A percentile compares a stretch with the other conserved stretches of the same genome.
phyloP scores from a whole-genome alignment of 2,797 vertebrate species.

The Peromyscus eremicus region DNA sequence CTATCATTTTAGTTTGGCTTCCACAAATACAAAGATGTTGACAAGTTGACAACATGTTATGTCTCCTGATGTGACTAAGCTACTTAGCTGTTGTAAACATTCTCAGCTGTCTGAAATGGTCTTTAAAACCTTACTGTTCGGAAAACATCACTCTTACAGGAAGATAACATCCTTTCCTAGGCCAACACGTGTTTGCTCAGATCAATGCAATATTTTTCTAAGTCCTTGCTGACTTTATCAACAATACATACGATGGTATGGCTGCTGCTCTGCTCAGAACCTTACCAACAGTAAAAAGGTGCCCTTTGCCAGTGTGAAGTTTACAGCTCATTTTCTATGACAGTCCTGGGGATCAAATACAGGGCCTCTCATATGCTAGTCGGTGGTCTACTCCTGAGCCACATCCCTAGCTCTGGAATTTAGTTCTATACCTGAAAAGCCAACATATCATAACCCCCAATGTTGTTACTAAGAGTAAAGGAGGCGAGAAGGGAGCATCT shows the following conservation, averaged over 20 bases:
- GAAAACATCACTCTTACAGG: slow-evolving; percentile 7
- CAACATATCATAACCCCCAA: neutral
- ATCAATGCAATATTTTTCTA: neutral
- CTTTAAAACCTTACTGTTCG: neutral
- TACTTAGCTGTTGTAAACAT: slow-evolving; percentile 47
- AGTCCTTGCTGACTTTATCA: neutral
- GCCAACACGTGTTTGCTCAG: neutral
- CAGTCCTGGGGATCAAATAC: neutral
- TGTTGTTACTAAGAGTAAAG: neutral
- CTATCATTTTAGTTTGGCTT: slow-evolving; percentile 22
- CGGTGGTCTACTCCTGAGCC: neutral
- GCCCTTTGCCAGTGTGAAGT: neutral
- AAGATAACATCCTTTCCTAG: slow-evolving; percentile 14
- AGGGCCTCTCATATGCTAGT: neutral
- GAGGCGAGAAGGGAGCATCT: neutral
- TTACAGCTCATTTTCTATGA: neutral
- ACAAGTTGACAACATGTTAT: neutral
- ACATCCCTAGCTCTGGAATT: neutral
- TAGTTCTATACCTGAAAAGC: neutral
- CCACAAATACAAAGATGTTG: slow-evolving; percentile 3
- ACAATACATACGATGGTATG: neutral
- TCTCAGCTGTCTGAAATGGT: neutral
- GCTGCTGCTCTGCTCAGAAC: neutral
- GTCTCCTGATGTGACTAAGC: neutral
- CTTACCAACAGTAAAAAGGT: neutral